Conservation (phyloP, 2,113 vertebrate genomes). For the Melanotaenia duboulayi region DNA sequence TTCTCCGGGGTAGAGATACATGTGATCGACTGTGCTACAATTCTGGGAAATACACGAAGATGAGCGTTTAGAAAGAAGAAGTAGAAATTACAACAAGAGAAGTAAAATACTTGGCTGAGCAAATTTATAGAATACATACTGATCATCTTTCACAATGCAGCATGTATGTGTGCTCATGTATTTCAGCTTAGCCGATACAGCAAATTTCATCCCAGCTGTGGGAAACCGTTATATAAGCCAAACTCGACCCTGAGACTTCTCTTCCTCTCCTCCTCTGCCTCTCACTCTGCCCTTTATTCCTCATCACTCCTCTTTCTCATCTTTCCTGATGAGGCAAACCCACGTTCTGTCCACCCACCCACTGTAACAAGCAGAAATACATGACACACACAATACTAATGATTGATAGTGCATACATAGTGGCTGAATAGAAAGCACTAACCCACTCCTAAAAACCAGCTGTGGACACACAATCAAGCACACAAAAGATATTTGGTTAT, state of each 20-base stretch:
- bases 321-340: constrained; percentile 36
- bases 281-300: constrained; percentile 26
- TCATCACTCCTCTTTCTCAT: constrained; percentile 42
- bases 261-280: constrained; percentile 34
- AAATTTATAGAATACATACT: background rate
- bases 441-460: background rate
- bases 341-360: constrained; percentile 34
- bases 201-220: constrained; percentile 44
- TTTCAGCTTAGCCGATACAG: constrained; percentile 15
- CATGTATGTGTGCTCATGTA: constrained; percentile 6
- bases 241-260: constrained; percentile 59
- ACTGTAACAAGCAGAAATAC: constrained; percentile 32
- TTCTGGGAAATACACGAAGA: constrained; percentile 29
- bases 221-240: constrained; percentile 67
- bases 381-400: constrained; percentile 7
- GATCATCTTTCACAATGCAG: constrained; percentile 7
- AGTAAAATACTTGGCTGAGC: background rate
- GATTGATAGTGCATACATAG: background rate
- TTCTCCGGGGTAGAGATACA: constrained; percentile 1
- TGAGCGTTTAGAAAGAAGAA: constrained; percentile 33
- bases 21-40: background rate
- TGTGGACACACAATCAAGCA: background rate
- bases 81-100: constrained; percentile 10
- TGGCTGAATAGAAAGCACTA: background rate
- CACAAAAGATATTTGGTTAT: background rate